These are phyloP conservation scores for Oeneis ivallda DNA, from an alignment of 2,888 invertebrate species.

Conservation along the genomic window DNA sequence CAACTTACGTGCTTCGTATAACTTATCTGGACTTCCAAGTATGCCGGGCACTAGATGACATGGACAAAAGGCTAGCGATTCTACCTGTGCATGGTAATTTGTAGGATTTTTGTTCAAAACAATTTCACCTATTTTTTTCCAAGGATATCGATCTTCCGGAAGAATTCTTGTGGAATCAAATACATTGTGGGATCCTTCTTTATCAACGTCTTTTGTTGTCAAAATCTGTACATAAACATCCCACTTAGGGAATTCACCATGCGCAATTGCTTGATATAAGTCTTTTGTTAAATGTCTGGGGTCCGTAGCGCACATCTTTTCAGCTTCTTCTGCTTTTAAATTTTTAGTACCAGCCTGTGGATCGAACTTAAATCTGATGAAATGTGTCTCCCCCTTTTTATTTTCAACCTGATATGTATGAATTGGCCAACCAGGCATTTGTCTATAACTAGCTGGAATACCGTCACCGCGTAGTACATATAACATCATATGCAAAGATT, in stretches of 20 bases:
- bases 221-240: neutral
- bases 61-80: constrained; percentile 88
- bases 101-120: constrained; percentile 7
- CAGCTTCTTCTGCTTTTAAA: neutral
- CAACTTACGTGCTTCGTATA: constrained; percentile 91
- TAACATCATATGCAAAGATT: constrained; percentile 89
- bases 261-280: neutral
- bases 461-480: constrained; percentile 93
- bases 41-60: constrained; percentile 94
- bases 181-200: neutral
- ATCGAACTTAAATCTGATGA: constrained; percentile 93
- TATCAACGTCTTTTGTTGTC: neutral
- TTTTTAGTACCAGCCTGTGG: constrained; percentile 61
- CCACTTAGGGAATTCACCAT: neutral
- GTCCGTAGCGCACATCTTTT: neutral
- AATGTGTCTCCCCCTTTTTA: constrained; percentile 84
- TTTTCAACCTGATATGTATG: constrained; percentile 95
- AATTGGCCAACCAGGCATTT: constrained; percentile 96
- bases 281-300: neutral
- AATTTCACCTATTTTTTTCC: neutral
- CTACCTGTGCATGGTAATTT: constrained; percentile 51
- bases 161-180: neutral
- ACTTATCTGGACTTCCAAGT: constrained; percentile 93
- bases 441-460: constrained; percentile 93
- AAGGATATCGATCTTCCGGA: neutral